Conservation (phyloP, 2,797 vertebrate genomes). For the Falco peregrinus region DNA sequence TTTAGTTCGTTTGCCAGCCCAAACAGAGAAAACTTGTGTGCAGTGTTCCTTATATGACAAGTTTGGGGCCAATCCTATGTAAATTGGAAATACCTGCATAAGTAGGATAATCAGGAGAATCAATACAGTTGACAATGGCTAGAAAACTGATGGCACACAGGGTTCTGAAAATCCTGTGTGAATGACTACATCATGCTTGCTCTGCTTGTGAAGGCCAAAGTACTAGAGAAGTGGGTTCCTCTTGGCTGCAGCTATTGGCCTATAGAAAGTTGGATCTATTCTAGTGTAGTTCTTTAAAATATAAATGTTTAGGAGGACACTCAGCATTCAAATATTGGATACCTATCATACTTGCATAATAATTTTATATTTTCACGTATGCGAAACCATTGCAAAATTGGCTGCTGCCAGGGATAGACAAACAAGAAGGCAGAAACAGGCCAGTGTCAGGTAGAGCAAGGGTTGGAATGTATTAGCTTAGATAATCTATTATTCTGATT, state of each 20-base stretch:
- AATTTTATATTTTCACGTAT: background rate
- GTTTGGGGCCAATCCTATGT: background rate
- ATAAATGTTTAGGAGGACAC: background rate
- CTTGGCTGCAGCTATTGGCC: background rate
- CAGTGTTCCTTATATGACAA: background rate
- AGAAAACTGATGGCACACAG: background rate
- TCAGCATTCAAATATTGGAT: background rate
- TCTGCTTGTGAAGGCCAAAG: background rate
- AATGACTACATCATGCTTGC: background rate
- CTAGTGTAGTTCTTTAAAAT: background rate
- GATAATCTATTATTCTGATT: background rate
- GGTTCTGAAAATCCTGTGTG: background rate
- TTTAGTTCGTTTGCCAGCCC: background rate
- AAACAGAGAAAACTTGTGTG: background rate
- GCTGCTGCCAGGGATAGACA: background rate
- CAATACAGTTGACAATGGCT: background rate
- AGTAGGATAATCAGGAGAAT: background rate
- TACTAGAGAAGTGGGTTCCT: background rate
- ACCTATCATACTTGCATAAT: background rate
- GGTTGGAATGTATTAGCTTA: background rate
- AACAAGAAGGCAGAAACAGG: background rate
- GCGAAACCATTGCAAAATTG: background rate
- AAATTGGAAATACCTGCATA: background rate
- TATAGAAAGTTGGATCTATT: background rate
- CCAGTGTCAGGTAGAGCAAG: rapidly evolving